These are phyloP conservation scores for Bostrychus sinensis DNA, from an alignment of 2,113 vertebrate genomes.

Conservation along the genomic window DNA sequence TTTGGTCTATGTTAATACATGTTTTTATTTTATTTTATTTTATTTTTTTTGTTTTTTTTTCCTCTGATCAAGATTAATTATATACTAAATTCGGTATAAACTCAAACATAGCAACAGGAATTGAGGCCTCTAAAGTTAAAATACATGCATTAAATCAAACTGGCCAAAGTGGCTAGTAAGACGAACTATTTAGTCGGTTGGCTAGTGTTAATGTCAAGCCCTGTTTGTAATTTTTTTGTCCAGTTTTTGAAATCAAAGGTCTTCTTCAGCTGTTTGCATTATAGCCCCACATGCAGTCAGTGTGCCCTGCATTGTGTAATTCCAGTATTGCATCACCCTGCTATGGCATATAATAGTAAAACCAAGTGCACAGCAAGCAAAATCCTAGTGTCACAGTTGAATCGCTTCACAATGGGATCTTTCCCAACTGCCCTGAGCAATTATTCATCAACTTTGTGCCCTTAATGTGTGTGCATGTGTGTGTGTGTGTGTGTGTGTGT, in stretches of 20 bases:
- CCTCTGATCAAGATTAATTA: no score
- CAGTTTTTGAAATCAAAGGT: conserved; percentile 6
- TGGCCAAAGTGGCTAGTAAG: no score
- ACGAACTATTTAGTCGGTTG: no score
- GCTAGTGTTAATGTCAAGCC: no score
- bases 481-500: no score
- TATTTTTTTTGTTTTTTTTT: no score
- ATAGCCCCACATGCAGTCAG: not conserved
- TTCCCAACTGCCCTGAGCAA: conserved; percentile 47
- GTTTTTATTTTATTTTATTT: no score
- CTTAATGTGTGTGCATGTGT: conserved; percentile 22
- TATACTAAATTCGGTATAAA: no score
- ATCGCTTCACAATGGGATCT: conserved; percentile 39
- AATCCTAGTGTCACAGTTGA: conserved; percentile 53
- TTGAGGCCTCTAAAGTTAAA: no score
- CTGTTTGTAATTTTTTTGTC: not conserved
- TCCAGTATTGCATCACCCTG: conserved; percentile 35
- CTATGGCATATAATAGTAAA: conserved; percentile 45
- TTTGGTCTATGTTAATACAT: no score
- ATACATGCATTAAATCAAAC: no score
- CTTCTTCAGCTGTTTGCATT: not conserved
- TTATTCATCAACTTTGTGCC: conserved; percentile 54
- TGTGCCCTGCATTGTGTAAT: conserved; percentile 1
- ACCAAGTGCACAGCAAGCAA: conserved; percentile 33
- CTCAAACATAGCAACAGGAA: no score